phyloP scores from a whole-genome alignment of 2,888 invertebrate genomes.

The Leucania comma region DNA sequence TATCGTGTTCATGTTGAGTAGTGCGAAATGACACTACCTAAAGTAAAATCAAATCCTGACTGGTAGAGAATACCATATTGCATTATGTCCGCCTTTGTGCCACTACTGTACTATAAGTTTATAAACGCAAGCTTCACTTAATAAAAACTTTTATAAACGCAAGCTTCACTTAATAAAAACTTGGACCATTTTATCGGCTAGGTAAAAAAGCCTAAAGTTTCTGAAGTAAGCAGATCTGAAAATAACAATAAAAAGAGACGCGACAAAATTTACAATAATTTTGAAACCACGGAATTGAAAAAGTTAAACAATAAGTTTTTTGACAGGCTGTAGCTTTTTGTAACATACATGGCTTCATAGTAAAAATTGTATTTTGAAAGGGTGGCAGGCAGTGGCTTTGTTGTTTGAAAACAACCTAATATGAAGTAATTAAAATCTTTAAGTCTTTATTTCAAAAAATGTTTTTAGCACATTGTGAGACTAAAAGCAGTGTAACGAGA shows the following conservation, averaged over 20 bases:
- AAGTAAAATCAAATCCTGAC: conserved; percentile 1
- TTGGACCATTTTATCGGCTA: not conserved
- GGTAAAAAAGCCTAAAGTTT: conserved; percentile 5
- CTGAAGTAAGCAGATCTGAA: conserved; percentile 48
- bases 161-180: not conserved
- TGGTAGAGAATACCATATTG: too few relatives aligned
- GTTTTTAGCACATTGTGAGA: not conserved
- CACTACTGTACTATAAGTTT: too few relatives aligned
- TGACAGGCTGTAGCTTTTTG: not conserved
- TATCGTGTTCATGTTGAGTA: conserved; percentile 1
- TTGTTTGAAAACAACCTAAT: too few relatives aligned
- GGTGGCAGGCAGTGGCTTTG: too few relatives aligned
- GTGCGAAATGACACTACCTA: not conserved
- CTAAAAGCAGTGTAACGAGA: not conserved
- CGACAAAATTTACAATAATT: not conserved
- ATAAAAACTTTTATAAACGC: not conserved
- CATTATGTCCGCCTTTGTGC: too few relatives aligned
- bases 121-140: not conserved
- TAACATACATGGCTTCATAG: too few relatives aligned
- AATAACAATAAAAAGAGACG: conserved; percentile 6
- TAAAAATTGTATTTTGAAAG: too few relatives aligned
- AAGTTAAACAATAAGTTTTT: not conserved
- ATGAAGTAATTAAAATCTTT: too few relatives aligned
- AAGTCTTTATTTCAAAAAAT: not conserved
- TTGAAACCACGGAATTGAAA: not conserved